Evolutionary conservation across 1,140 invertebrate species (phyloP).

Genomic region (Mesaphorura yosii): DNA sequence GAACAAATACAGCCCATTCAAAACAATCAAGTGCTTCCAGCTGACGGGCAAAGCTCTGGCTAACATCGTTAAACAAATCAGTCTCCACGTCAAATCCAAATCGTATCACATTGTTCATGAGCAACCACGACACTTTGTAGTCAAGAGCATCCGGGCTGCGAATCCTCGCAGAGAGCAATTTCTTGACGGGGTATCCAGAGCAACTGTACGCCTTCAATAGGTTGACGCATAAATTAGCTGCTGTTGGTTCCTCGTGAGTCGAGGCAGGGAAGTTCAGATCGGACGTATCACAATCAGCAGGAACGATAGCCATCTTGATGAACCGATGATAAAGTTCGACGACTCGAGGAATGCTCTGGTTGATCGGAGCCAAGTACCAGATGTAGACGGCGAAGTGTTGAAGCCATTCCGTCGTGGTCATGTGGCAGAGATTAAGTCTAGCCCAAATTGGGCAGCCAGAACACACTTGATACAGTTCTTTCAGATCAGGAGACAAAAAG

Average conservation of each 20-base stretch:
- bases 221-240: conserved; percentile 20
- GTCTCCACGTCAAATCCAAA: conserved; percentile 6
- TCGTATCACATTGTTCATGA: conserved; percentile 14
- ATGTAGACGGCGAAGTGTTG: conserved; percentile 26
- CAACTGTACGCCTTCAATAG: conserved; percentile 20
- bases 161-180: conserved; percentile 11
- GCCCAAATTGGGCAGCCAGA: conserved; percentile 15
- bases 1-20: conserved; percentile 21
- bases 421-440: neutral
- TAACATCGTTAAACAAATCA: conserved; percentile 7
- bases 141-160: conserved; percentile 18
- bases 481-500: conserved; percentile 6
- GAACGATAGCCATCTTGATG: neutral
- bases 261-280: neutral
- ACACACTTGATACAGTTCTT: conserved; percentile 18
- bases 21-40: conserved; percentile 18
- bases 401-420: conserved; percentile 26
- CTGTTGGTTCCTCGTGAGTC: neutral
- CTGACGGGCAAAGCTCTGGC: conserved; percentile 12
- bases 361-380: conserved; percentile 22
- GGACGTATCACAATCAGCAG: neutral
- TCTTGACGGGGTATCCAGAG: conserved; percentile 18
- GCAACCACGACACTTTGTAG: conserved; percentile 25
- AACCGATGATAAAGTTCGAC: conserved; percentile 8
- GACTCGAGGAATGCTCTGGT: conserved; percentile 5